These are phyloP conservation scores for Neelides folsomi DNA, from an alignment of 2,888 invertebrate genomes.

Conservation along the genomic window DNA sequence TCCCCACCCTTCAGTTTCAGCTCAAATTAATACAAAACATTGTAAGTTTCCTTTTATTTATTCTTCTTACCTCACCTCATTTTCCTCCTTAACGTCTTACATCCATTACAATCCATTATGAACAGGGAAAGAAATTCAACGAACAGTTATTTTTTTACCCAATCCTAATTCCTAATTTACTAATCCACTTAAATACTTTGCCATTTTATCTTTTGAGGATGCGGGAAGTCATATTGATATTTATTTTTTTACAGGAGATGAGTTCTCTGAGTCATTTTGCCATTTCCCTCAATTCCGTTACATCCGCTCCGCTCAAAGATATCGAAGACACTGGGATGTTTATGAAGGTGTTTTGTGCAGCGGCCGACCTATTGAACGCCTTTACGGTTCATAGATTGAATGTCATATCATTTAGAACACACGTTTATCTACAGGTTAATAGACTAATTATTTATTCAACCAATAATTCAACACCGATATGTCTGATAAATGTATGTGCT, in stretches of 20 bases:
- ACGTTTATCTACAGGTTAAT: constrained; percentile 26
- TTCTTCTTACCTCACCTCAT: no score
- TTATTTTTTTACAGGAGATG: constrained; percentile 19
- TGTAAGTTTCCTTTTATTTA: constrained; percentile 13
- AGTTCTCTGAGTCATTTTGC: constrained; percentile 19
- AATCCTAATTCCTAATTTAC: no score
- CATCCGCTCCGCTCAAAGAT: constrained; percentile 20
- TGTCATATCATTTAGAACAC: constrained; percentile 28
- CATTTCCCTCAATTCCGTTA: constrained; percentile 23
- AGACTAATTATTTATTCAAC: background rate
- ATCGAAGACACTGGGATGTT: constrained; percentile 15
- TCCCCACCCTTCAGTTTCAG: constrained; percentile 24
- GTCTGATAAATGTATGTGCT: background rate
- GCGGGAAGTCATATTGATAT: background rate
- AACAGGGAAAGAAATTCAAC: no score
- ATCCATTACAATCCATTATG: no score
- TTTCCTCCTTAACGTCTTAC: no score
- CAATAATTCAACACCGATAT: background rate
- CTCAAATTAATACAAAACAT: constrained; percentile 17
- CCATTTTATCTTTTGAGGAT: no score
- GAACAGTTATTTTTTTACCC: no score
- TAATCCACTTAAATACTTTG: no score
- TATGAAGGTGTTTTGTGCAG: constrained; percentile 17
- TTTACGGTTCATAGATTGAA: constrained; percentile 25
- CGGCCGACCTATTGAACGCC: constrained; percentile 25